phyloP scores from a whole-genome alignment of 2,797 vertebrate species.

The Thripadectes ignobilis region DNA sequence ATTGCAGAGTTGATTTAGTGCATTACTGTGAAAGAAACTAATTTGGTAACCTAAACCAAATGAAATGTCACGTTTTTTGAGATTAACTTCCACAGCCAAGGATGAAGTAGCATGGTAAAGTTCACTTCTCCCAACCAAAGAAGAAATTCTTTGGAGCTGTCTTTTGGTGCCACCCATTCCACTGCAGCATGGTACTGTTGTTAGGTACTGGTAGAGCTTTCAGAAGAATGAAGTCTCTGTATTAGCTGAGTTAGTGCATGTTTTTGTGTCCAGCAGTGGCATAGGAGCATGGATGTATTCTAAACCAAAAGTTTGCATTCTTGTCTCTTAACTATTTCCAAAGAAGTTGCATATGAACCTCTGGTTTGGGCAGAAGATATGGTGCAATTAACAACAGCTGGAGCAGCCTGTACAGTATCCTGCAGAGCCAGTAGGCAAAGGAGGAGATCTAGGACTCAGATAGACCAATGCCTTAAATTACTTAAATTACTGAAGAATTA shows the following conservation, averaged over 20 bases:
- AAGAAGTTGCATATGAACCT: background rate
- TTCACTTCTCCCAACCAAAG: background rate
- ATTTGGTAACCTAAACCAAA: constrained; percentile 63
- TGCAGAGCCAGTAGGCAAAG: background rate
- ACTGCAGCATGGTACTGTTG: background rate
- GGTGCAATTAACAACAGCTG: background rate
- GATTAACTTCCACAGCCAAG: background rate
- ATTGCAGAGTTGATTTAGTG: constrained; percentile 79
- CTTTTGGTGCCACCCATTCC: background rate
- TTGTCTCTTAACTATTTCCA: background rate
- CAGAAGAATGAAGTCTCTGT: background rate
- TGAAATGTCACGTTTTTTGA: background rate
- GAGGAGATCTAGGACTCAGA: background rate
- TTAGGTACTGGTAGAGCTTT: background rate
- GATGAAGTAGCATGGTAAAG: background rate
- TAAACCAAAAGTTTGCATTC: background rate
- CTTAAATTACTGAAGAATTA: background rate
- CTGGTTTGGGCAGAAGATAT: background rate
- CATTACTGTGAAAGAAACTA: constrained; percentile 73
- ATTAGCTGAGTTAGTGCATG: background rate
- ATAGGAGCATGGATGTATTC: background rate
- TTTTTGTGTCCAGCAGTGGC: background rate
- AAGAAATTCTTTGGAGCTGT: background rate
- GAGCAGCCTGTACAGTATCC: background rate
- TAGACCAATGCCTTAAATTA: background rate